Conservation (phyloP, 2,113 vertebrate species). For the Bungarus multicinctus region DNA sequence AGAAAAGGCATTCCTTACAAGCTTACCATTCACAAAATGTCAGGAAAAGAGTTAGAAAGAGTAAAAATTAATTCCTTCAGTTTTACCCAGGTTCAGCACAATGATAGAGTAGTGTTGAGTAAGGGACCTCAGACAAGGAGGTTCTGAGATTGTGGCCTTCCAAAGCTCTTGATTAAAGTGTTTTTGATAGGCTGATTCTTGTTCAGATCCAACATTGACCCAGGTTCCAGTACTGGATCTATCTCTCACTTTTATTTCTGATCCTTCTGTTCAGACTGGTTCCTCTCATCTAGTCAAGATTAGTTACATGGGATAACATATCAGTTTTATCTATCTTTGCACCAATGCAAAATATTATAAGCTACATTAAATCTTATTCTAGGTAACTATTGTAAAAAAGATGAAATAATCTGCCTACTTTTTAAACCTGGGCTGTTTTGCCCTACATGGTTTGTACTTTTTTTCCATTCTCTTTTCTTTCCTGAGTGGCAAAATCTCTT, state of each 20-base stretch:
- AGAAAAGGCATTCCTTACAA: neutral
- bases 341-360: neutral
- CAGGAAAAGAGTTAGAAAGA: neutral
- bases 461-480: neutral
- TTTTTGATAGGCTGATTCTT: neutral
- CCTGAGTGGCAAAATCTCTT: neutral
- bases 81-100: neutral
- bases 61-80: neutral
- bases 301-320: neutral
- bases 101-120: neutral
- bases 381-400: neutral
- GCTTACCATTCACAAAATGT: neutral
- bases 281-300: neutral
- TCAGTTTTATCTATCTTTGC: neutral
- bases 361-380: neutral
- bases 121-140: neutral
- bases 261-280: neutral
- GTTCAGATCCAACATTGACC: neutral
- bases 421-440: neutral
- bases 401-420: neutral
- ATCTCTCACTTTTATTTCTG: neutral
- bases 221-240: neutral
- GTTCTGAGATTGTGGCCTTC: neutral
- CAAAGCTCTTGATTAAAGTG: neutral
- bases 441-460: neutral